Base-by-base conservation (phyloP, 2,888 invertebrate genomes). In the Coleophora flavipennella region DNA sequence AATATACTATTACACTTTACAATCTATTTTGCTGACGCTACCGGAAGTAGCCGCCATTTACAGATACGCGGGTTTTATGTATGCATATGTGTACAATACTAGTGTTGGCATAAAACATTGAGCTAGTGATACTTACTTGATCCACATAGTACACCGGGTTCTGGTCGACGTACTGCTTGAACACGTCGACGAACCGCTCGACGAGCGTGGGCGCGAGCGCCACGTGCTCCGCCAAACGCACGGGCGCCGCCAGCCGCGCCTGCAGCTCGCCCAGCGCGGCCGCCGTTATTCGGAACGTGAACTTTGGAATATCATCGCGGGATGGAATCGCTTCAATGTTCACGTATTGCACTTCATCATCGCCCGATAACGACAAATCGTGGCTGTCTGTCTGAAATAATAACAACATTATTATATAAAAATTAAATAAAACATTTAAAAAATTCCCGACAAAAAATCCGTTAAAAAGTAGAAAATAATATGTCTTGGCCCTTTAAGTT, bases 131-230 rank as follows among this genome's bases (percentile, higher is more conserved):
- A 47, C 52, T 55, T 65, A 90, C 90, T 77, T 89, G 79, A 45
- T 83, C 66, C 40, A 81, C 75, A 52, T 81, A 73, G 58, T 90
- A 91, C 7, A 81, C 68, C 0, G 91, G 90, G 79, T 95, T 95
- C 48, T 86, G 84, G 1, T 86, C 74, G 1, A 94, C 89, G 55
- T 92, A 90, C 29, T 92, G 88, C 55, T 89, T 91, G 67, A 97
- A 97, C 0, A 92, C 93, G 38, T 90, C 91, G 14, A 96, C 86
- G 69, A 97, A 97, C 60, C 92, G 87, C 59, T 97, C 96, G 38
- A 92, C 87, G 2, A 95, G 79, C 1, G 92, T 91, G 50, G 92
- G 92, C 62, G 92, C 88, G 26, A 83, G 46, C 0, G 70, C 67
- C 31, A 83, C 58, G 28, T 79, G 74, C 0, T 74, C 71, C 0